Evolutionary conservation across 2,888 invertebrate species (phyloP).

Genomic region (Candidula unifasciata): DNA sequence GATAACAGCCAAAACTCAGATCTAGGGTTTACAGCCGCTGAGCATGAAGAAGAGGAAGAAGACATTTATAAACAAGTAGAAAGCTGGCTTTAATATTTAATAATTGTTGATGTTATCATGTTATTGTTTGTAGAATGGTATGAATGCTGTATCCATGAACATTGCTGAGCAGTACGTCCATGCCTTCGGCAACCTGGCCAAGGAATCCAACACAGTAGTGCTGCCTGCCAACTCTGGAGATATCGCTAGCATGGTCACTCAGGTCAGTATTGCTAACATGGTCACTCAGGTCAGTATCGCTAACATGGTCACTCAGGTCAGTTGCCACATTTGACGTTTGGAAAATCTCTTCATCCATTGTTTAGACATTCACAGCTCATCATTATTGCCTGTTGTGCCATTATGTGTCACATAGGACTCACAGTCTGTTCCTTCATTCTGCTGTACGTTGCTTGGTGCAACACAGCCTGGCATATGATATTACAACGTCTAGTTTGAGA

Average conservation of each 20-base stretch:
- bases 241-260: slow-evolving; percentile 87
- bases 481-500: too few species aligned
- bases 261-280: slow-evolving; percentile 85
- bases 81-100: neutral
- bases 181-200: slow-evolving; percentile 95
- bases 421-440: too few species aligned
- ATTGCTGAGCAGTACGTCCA: slow-evolving; percentile 97
- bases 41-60: too few species aligned
- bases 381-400: too few species aligned
- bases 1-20: too few species aligned
- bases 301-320: slow-evolving; percentile 87
- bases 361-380: too few species aligned
- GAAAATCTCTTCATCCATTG: neutral
- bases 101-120: neutral
- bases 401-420: too few species aligned
- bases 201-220: slow-evolving; percentile 94
- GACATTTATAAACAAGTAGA: too few species aligned
- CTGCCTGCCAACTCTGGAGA: slow-evolving; percentile 91
- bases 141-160: slow-evolving; percentile 92
- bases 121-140: slow-evolving; percentile 83
- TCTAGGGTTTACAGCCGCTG: too few species aligned
- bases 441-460: too few species aligned
- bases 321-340: neutral
- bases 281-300: slow-evolving; percentile 87
- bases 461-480: too few species aligned